A percentile compares a stretch with the other conserved stretches of the same genome.
Conservation (phyloP, 1,140 invertebrate species). For the Aphelenchoides besseyi region DNA sequence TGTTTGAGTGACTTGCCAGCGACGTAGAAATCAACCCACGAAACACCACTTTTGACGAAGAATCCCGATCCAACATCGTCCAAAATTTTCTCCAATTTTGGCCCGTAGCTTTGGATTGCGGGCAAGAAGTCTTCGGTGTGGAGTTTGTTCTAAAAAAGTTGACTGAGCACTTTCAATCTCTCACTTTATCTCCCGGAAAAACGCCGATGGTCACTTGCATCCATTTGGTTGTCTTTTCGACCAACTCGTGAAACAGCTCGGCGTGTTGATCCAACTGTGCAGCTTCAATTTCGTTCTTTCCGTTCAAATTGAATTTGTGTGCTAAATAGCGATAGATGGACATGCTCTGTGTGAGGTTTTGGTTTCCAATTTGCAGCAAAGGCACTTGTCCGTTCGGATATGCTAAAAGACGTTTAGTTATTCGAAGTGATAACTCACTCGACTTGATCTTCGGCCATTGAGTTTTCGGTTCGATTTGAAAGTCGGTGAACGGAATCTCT, state of each 20-base stretch:
- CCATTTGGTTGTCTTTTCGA: neutral
- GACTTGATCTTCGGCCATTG: neutral
- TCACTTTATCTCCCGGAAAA: neutral
- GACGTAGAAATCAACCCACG: conserved; percentile 5
- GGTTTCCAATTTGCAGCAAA: neutral
- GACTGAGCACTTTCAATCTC: neutral
- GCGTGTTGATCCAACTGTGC: neutral
- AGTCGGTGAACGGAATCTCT: conserved; percentile 10
- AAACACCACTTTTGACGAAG: neutral
- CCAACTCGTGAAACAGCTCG: neutral
- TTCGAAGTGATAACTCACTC: neutral
- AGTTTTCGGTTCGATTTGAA: neutral
- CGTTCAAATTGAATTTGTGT: neutral
- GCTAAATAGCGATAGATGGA: neutral
- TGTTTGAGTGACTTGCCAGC: neutral
- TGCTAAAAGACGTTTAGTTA: neutral
- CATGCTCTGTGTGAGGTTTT: neutral
- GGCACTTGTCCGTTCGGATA: conserved; percentile 8
- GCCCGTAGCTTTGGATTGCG: neutral
- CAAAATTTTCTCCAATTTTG: neutral
- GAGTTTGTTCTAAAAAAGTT: conserved; percentile 2
- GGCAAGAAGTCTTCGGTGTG: neutral
- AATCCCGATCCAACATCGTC: neutral
- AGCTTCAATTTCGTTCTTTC: neutral
- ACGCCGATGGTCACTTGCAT: neutral